phyloP scores from a whole-genome alignment of 1,140 invertebrate genomes.

The Drosophila miranda region DNA sequence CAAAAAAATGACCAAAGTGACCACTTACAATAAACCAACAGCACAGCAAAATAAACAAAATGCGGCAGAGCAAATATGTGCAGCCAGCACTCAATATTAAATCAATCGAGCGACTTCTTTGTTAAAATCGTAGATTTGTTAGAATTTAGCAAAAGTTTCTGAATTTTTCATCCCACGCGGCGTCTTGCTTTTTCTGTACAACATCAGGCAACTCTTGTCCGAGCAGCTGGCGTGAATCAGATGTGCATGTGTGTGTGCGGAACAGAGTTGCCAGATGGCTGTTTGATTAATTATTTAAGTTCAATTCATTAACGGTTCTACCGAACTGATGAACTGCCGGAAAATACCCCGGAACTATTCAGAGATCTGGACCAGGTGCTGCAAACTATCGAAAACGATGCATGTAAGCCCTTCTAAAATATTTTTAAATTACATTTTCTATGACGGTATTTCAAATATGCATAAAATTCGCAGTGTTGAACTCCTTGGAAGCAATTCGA shows the following conservation, averaged over 20 bases:
- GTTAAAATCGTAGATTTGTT: too few relatives aligned
- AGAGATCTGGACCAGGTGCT: slow-evolving; percentile 84
- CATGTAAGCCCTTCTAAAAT: too few relatives aligned
- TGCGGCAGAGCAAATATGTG: too few relatives aligned
- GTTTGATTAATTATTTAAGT: slow-evolving; percentile 34
- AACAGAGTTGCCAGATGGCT: slow-evolving; percentile 46
- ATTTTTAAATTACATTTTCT: too few relatives aligned
- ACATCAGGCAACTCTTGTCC: not conserved
- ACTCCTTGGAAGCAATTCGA: too few relatives aligned
- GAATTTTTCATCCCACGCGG: too few relatives aligned
- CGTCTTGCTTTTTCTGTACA: not conserved
- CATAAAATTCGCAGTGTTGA: too few relatives aligned
- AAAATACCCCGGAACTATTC: slow-evolving; percentile 87
- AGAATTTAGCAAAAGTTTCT: not conserved
- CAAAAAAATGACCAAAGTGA: slow-evolving; percentile 8
- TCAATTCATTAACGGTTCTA: slow-evolving; percentile 55
- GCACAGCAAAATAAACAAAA: not conserved
- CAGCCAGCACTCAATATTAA: too few relatives aligned
- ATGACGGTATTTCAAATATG: slow-evolving; percentile 68
- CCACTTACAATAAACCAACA: not conserved
- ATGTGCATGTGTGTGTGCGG: not conserved
- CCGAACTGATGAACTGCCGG: slow-evolving; percentile 73
- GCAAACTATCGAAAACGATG: too few relatives aligned
- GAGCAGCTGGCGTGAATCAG: slow-evolving; percentile 43
- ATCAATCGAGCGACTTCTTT: too few relatives aligned